These are phyloP conservation scores for Ctenopoma kingsleyae DNA, from an alignment of 2,797 vertebrate genomes.

Conservation along the genomic window DNA sequence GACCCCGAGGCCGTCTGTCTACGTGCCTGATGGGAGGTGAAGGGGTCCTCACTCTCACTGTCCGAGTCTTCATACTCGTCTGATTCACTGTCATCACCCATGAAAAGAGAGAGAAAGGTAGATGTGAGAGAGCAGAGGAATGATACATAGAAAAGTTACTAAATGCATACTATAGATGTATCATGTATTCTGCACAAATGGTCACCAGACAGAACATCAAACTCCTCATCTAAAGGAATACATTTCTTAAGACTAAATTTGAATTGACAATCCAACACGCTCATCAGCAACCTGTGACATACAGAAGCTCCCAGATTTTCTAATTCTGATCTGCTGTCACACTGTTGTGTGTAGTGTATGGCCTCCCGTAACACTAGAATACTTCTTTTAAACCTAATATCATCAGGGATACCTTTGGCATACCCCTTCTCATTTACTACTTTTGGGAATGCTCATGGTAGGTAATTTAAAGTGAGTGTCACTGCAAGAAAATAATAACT, in stretches of 20 bases:
- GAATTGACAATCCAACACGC: background rate
- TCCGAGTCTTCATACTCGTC: conserved; percentile 89
- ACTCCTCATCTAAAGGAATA: background rate
- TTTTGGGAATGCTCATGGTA: background rate
- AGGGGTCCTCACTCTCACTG: conserved; percentile 90
- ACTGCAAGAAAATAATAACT: conserved; percentile 3
- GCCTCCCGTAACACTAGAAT: background rate
- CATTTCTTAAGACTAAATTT: background rate
- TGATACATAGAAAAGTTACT: background rate
- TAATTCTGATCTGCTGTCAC: background rate
- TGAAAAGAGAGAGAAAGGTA: conserved; percentile 57
- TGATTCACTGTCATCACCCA: conserved; percentile 78
- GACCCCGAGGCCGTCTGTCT: conserved; percentile 88
- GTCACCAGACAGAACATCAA: conserved; percentile 2
- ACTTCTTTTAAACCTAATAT: background rate
- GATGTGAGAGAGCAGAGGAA: conserved; percentile 27
- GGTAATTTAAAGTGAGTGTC: background rate
- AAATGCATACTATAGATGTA: background rate
- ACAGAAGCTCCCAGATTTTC: background rate
- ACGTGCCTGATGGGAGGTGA: conserved; percentile 91
- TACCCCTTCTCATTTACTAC: background rate
- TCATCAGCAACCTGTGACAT: background rate
- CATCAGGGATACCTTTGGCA: background rate
- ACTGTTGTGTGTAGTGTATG: background rate
- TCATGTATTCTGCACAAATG: background rate